Base-by-base conservation (phyloP, 2,113 vertebrate species). In the Sphyrna mokarran region DNA sequence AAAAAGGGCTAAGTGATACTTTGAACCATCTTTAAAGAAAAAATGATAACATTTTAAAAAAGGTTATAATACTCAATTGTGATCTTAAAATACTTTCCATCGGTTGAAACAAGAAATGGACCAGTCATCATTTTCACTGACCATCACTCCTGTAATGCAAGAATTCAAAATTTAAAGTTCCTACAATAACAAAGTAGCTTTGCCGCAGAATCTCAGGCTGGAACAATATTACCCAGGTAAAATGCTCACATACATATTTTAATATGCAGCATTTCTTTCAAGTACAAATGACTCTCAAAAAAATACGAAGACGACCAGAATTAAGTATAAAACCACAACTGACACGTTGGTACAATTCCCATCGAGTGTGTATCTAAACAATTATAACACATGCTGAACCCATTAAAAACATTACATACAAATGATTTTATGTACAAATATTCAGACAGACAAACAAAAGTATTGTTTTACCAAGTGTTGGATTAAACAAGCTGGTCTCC, bases 401-500 rank as follows among this genome's bases (percentile, higher is more conserved):
- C 68, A 72, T 5, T 48, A 54, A 95, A 72, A 95, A 72, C 10
- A 94, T 7, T 66, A 95, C 23, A 72, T 6, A 70, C 48, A 14
- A 26, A 10, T 70, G 86, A 70, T 20, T 72, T 48, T 14, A 72
- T 43, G 69, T 26, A 95, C 9, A 83, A 1, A 66, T 43, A 63
- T 9, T 43, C 1, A 70, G 80, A 63, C 76, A 66, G 22, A 63
- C 29, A 95, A 95, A n/a, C 18, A 66, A 97, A 72, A 83, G n/a
- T 37, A 23, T 16, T 26, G 8, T 16, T 54, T 98, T 97, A 99
- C 99, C 99, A 97, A 99, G 97, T 97, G 99, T 98, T 96, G 99
- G 99, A 96, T 97, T 98, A 97, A 99, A 99, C 96, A 99, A 98
- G 97, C 98, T 99, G 96, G 98, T 99, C 96, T 99, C 99, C 97